Conservation (phyloP, 2,113 vertebrate species). For the Datnioides undecimradiatus region DNA sequence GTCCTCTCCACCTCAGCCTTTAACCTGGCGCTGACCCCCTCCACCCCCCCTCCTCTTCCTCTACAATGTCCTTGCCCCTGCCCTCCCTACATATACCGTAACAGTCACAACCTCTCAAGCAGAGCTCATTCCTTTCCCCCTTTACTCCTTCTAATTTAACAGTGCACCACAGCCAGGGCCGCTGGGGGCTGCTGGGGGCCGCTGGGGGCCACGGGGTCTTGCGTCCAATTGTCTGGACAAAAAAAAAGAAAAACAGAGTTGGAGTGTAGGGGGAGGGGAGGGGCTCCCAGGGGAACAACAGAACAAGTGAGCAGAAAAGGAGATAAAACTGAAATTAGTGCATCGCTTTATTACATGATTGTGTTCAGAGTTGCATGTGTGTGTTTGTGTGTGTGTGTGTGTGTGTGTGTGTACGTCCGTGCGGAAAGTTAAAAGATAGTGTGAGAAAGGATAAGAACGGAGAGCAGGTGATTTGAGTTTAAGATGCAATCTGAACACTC, state of each 20-base stretch:
- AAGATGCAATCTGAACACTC: constrained; percentile 53
- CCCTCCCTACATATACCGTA: not conserved
- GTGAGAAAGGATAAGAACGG: constrained; percentile 50
- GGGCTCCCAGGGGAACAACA: too few species aligned
- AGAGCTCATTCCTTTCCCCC: not conserved
- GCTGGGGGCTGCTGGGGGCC: not conserved
- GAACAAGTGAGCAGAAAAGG: not conserved
- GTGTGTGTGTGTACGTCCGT: too few species aligned
- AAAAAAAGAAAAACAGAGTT: constrained; percentile 7
- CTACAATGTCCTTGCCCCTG: not conserved
- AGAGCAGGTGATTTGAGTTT: constrained; percentile 54
- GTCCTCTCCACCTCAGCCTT: not conserved
- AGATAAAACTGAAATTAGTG: constrained; percentile 12
- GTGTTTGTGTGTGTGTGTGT: not conserved
- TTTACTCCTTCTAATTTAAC: constrained; percentile 11
- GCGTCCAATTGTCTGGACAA: constrained; percentile 7
- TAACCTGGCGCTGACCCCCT: too few species aligned
- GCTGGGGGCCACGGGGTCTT: not conserved
- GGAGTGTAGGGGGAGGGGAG: too few species aligned
- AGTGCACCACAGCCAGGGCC: not conserved
- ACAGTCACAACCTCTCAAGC: not conserved
- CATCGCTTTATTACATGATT: constrained; percentile 7
- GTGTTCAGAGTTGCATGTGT: not conserved
- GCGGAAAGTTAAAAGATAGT: constrained; percentile 16
- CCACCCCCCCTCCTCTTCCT: too few species aligned